phyloP scores from a whole-genome alignment of 1,140 invertebrate species.

The Leptinotarsa lineolata region DNA sequence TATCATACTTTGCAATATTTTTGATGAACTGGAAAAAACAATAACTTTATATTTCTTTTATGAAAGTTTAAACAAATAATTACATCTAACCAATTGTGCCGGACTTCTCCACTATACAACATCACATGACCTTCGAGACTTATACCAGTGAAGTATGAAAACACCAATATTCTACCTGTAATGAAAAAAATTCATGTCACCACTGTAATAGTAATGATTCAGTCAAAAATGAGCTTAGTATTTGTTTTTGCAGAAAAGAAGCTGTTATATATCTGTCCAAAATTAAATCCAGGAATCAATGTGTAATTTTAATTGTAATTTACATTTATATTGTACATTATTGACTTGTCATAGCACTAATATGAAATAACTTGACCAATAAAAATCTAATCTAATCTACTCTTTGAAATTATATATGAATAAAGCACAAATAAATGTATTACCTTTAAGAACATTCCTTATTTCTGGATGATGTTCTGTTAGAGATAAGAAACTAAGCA shows the following conservation, averaged over 20 bases:
- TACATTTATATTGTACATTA: no score
- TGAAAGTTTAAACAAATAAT: slow-evolving; percentile 48
- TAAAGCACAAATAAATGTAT: background rate
- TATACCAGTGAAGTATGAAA: slow-evolving; percentile 86
- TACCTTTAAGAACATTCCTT: slow-evolving; percentile 69
- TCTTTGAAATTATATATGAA: no score
- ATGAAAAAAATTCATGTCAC: background rate
- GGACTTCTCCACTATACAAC: slow-evolving; percentile 87
- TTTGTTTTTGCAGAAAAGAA: no score
- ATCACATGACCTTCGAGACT: slow-evolving; percentile 85
- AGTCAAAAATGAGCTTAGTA: no score
- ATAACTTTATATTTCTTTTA: slow-evolving; percentile 11
- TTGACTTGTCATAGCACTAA: no score
- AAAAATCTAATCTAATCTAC: no score
- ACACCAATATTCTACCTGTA: slow-evolving; percentile 73
- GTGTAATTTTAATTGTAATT: no score
- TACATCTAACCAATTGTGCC: slow-evolving; percentile 88
- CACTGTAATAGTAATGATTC: no score
- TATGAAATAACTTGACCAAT: no score
- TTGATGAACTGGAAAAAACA: slow-evolving; percentile 71
- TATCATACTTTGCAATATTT: slow-evolving; percentile 77
- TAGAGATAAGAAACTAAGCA: slow-evolving; percentile 76
- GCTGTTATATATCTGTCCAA: no score
- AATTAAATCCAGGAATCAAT: no score
- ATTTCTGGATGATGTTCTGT: slow-evolving; percentile 70